These are phyloP conservation scores for Aphelinus certus DNA, from an alignment of 1,140 invertebrate species.

Conservation along the genomic window DNA sequence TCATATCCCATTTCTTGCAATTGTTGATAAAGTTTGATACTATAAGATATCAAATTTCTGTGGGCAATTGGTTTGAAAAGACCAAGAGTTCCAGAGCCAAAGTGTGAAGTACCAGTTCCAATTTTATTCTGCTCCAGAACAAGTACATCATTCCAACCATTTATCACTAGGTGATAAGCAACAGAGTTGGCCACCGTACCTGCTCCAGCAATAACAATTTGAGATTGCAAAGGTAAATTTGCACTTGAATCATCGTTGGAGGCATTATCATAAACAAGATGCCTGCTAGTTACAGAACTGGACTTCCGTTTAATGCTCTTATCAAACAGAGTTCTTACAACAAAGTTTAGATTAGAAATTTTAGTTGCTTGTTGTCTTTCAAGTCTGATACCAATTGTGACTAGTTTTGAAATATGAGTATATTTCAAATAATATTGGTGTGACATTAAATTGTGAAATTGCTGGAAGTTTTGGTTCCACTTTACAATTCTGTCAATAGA, in stretches of 20 bases:
- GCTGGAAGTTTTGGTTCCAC: no score
- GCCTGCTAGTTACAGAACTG: not conserved
- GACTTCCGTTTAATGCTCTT: slow-evolving; percentile 25
- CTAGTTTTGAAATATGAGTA: slow-evolving; percentile 13
- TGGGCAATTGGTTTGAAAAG: slow-evolving; percentile 71
- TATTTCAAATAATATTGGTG: slow-evolving; percentile 33
- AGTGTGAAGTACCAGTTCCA: slow-evolving; percentile 74
- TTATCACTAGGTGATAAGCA: slow-evolving; percentile 73
- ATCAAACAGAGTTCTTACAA: slow-evolving; percentile 37
- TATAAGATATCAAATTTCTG: slow-evolving; percentile 70
- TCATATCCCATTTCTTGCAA: slow-evolving; percentile 72
- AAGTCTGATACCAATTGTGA: not conserved
- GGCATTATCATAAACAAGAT: slow-evolving; percentile 27
- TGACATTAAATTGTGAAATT: slow-evolving; percentile 36
- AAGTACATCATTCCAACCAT: slow-evolving; percentile 73
- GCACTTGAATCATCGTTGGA: slow-evolving; percentile 18
- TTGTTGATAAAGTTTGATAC: slow-evolving; percentile 71
- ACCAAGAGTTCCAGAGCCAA: slow-evolving; percentile 74
- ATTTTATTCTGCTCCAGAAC: slow-evolving; percentile 74
- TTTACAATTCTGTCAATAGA: no score
- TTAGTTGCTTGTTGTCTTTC: slow-evolving; percentile 4
- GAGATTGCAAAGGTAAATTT: slow-evolving; percentile 62
- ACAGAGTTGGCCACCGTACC: slow-evolving; percentile 75
- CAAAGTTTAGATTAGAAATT: slow-evolving; percentile 1
- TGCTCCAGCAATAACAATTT: slow-evolving; percentile 75